phyloP scores from a whole-genome alignment of 2,888 invertebrate genomes.

The Calliopum simillimum region DNA sequence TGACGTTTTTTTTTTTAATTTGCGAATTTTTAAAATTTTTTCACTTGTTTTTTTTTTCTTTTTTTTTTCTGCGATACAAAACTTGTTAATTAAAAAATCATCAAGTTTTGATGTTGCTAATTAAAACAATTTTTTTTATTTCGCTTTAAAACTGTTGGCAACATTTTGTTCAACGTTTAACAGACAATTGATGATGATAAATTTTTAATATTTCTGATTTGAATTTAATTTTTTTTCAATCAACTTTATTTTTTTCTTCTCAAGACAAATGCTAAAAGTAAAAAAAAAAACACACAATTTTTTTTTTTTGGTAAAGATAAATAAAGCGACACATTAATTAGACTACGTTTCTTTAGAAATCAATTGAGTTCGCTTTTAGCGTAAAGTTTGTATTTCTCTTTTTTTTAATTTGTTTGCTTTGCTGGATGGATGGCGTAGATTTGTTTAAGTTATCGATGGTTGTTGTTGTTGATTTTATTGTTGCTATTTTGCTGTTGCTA shows the following conservation, averaged over 20 bases:
- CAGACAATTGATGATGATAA: not conserved
- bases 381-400: not conserved
- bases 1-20: conserved; percentile 17
- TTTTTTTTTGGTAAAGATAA: not conserved
- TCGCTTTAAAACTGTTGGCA: conserved; percentile 8
- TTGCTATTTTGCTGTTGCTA: no score
- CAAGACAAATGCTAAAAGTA: conserved; percentile 35
- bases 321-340: conserved; percentile 27
- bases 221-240: conserved; percentile 17
- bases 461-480: conserved; percentile 8
- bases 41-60: no score
- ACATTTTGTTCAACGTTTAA: conserved; percentile 20
- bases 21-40: no score
- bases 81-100: no score
- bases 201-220: conserved; percentile 19
- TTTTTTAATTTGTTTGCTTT: conserved; percentile 18
- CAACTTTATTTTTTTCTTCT: conserved; percentile 32
- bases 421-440: conserved; percentile 1
- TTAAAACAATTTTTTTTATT: no score
- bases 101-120: no score
- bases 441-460: conserved; percentile 5
- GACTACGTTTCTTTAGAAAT: not conserved
- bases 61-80: no score
- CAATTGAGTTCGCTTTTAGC: conserved; percentile 8
- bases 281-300: conserved; percentile 27